A percentile compares a stretch with the other conserved stretches of the same genome.
Conservation (phyloP, 2,797 vertebrate genomes). For the Protonibea diacanthus region DNA sequence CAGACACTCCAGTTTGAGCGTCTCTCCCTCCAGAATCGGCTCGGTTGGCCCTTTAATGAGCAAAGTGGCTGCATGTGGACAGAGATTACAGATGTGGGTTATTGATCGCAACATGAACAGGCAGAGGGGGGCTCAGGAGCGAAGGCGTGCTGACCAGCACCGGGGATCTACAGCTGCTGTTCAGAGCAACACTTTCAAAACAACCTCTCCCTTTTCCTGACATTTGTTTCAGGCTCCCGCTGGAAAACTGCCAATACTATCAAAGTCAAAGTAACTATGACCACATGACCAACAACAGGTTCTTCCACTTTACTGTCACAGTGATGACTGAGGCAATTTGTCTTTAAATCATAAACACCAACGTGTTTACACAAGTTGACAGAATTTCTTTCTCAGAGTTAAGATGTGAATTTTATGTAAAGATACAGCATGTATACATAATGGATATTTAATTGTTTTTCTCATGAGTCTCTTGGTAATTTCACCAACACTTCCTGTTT, state of each 20-base stretch:
- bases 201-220: constrained; percentile 46
- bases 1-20: constrained; percentile 82
- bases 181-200: constrained; percentile 47
- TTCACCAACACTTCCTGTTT: constrained; percentile 43
- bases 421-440: not conserved
- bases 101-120: constrained; percentile 55
- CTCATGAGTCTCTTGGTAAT: constrained; percentile 17
- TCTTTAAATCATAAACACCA: not conserved
- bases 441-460: constrained; percentile 19
- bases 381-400: not conserved
- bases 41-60: constrained; percentile 78
- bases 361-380: not conserved
- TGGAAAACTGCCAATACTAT: constrained; percentile 19
- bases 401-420: not conserved
- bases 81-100: constrained; percentile 63
- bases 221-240: constrained; percentile 34
- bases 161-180: constrained; percentile 1
- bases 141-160: constrained; percentile 6
- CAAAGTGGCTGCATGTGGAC: constrained; percentile 77
- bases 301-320: constrained; percentile 18
- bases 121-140: not conserved
- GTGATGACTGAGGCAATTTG: not conserved
- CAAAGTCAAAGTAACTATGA: constrained; percentile 18
- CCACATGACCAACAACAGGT: constrained; percentile 55
- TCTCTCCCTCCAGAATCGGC: constrained; percentile 77